Percentiles rank a stretch among this genome's conserved stretches.
phyloP scores from a whole-genome alignment of 1,140 invertebrate genomes.

The Atta cephalotes region DNA sequence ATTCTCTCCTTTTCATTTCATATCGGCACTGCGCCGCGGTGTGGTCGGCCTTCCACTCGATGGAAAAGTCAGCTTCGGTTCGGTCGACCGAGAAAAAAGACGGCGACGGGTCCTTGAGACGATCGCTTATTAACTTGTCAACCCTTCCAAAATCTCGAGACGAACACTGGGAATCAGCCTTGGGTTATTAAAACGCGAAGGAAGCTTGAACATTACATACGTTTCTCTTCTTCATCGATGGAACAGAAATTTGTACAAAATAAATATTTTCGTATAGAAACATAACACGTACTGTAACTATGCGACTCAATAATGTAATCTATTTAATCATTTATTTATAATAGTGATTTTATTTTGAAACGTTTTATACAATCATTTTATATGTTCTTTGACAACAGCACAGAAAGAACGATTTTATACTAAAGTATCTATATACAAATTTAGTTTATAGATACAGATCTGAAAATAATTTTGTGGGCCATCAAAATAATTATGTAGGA shows the following conservation, averaged over 20 bases:
- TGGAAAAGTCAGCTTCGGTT: slow-evolving; percentile 68
- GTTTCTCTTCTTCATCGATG: background rate
- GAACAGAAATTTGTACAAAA: background rate
- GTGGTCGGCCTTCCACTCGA: slow-evolving; percentile 65
- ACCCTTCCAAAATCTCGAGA: slow-evolving; percentile 68
- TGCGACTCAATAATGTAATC: background rate
- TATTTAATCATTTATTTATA: background rate
- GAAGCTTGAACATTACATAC: background rate
- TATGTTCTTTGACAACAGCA: background rate
- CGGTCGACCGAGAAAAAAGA: slow-evolving; percentile 57
- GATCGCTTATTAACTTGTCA: slow-evolving; percentile 76
- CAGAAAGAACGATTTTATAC: too few species aligned
- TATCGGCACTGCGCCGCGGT: slow-evolving; percentile 9
- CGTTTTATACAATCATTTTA: background rate
- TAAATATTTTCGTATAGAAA: background rate
- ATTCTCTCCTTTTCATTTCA: slow-evolving; percentile 66
- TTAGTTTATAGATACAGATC: too few species aligned
- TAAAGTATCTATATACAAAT: too few species aligned
- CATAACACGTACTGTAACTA: background rate
- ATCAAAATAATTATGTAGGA: too few species aligned
- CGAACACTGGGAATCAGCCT: slow-evolving; percentile 48
- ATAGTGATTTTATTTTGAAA: background rate
- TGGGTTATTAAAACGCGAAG: slow-evolving; percentile 37
- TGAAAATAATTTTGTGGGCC: too few species aligned
- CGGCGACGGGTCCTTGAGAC: slow-evolving; percentile 75